Evolutionary conservation across 2,888 invertebrate genomes (phyloP), one percentile per base, ranked within the genome.

Genomic region (Coenonympha glycerion): DNA sequence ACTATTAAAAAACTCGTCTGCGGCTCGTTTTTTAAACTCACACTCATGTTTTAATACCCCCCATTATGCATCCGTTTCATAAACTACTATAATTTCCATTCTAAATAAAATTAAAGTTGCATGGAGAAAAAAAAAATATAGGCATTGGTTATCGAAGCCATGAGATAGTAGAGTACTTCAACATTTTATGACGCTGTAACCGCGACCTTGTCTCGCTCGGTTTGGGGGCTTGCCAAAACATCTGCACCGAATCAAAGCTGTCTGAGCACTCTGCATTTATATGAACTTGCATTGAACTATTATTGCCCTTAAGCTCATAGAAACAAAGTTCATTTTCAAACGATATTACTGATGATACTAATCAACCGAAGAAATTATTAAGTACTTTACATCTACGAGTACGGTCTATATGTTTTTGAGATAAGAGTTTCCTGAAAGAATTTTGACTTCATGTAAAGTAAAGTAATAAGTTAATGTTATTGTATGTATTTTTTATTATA

Each of bases 141-240:
- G n/a, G n/a, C n/a, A n/a, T n/a, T 30, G 2, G 1, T 30, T 15
- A 36, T 9, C 19, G 18, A 28, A 18, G 9, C 40, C 26, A n/a
- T 28, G 41, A 24, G n/a, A 28, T n/a, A 21, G 21, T 22, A 45
- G 45, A 45, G 39, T 47, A 40, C 24, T 49, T 21, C 28, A 44
- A 48, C 18, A 52, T 51, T 55, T 42, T 51, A 53, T 49, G 48
- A 42, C 34, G 49, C 42, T 51, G 48, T 41, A 55, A 51, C 53
- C 53, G 36, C 58, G 79, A 79, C 81, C 82, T 79, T 78, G 76
- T 63, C 62, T 60, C 57, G 36, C 33, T 30, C 55, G 52, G 54
- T 45, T 74, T 77, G 78, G 73, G 61, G 53, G 59, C 42, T 55
- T 75, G 79, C 79, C 79, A 79, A 71, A 58, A 66, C 59, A 61